These are phyloP conservation scores for Eulemur mongoz DNA, from an alignment of 2,797 vertebrate species.

Conservation along the genomic window DNA sequence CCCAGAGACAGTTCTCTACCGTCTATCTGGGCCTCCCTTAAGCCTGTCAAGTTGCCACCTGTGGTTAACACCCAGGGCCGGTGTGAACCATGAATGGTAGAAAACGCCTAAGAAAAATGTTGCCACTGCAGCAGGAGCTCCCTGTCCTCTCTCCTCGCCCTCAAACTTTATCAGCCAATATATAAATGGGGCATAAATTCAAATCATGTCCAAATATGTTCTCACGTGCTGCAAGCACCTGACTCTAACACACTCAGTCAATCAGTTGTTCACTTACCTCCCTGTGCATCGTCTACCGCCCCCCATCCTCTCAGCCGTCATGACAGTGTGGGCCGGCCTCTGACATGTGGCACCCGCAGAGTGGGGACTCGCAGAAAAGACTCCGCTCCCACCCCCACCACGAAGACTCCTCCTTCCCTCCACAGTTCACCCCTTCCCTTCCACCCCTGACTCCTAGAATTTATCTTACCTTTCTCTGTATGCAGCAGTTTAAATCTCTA, in stretches of 20 bases:
- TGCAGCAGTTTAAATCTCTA: too few relatives aligned
- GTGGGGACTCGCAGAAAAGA: fast-evolving
- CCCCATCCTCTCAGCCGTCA: not conserved
- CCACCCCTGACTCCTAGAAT: not conserved
- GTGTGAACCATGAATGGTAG: too few relatives aligned
- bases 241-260: not conserved
- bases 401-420: too few relatives aligned
- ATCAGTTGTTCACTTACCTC: not conserved
- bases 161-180: not conserved
- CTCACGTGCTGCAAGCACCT: not conserved
- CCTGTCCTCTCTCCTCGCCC: too few relatives aligned
- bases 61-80: too few relatives aligned
- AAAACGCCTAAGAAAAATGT: not conserved
- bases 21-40: not conserved
- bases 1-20: not conserved
- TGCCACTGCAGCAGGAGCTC: not conserved
- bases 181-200: too few relatives aligned
- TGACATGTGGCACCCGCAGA: fast-evolving
- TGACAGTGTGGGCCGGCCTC: not conserved
- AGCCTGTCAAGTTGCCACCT: not conserved
- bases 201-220: not conserved
- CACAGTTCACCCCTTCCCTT: not conserved
- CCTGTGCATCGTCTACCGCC: fast-evolving
- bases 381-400: not conserved
- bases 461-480: not conserved